Percentiles rank a stretch among this genome's conserved stretches.
Conservation (phyloP, 2,888 invertebrate species). For the Thysanoteuthis rhombus region DNA sequence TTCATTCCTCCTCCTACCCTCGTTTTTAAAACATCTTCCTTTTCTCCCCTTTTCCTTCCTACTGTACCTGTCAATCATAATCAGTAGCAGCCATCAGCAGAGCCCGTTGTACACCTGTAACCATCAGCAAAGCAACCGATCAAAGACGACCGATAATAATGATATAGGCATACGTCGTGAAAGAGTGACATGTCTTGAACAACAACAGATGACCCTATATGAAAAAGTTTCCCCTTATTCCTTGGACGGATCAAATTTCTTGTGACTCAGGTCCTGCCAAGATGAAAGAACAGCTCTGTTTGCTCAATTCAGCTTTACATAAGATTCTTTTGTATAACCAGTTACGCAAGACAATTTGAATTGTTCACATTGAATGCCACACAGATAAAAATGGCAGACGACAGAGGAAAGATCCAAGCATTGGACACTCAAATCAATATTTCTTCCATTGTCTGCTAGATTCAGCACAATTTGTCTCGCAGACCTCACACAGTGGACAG, state of each 20-base stretch:
- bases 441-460: neutral
- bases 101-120: no score
- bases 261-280: neutral
- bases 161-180: neutral
- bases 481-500: neutral
- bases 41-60: no score
- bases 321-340: neutral
- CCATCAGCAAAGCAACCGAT: no score
- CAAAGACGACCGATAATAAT: no score
- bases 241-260: neutral
- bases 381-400: neutral
- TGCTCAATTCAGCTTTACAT: neutral
- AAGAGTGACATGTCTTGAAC: neutral
- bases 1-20: no score
- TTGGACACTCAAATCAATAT: neutral
- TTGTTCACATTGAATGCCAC: neutral
- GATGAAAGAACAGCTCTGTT: neutral
- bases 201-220: neutral
- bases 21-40: no score
- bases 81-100: no score
- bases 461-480: neutral
- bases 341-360: neutral
- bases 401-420: neutral
- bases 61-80: no score
- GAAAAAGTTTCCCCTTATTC: neutral